Evolutionary conservation across 2,797 vertebrate genomes (phyloP).

Genomic region (Crenichthys baileyi): DNA sequence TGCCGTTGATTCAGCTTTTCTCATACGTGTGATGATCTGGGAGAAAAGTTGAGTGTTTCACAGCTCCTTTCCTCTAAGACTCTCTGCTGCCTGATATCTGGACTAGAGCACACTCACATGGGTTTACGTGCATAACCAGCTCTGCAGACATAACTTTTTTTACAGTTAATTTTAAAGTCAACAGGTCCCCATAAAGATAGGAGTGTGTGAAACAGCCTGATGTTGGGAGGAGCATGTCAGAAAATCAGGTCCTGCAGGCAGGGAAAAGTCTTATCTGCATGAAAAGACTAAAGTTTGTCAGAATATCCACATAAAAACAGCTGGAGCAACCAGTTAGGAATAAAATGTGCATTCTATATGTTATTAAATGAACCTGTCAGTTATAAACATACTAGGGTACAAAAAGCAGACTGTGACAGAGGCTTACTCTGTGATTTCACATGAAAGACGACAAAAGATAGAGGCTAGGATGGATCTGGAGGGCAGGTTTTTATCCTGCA

Average conservation of each 20-base stretch:
- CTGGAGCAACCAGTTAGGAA: too few relatives aligned
- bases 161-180: not conserved
- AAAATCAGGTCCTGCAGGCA: too few relatives aligned
- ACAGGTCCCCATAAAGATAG: not conserved
- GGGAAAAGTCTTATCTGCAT: too few relatives aligned
- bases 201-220: too few relatives aligned
- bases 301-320: not conserved
- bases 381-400: not conserved
- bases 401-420: not conserved
- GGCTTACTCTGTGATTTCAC: not conserved
- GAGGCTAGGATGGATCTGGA: conserved; percentile 9
- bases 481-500: conserved; percentile 41
- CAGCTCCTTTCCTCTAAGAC: too few relatives aligned
- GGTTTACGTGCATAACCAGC: not conserved
- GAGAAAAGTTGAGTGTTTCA: too few relatives aligned
- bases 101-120: not conserved
- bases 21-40: too few relatives aligned
- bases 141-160: not conserved
- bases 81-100: too few relatives aligned
- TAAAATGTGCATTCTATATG: not conserved
- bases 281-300: too few relatives aligned
- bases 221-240: too few relatives aligned
- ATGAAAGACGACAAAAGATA: not conserved
- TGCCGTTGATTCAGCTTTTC: too few relatives aligned
- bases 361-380: not conserved